phyloP scores from a whole-genome alignment of 1,140 invertebrate species.

The Tetramorium alpestre region DNA sequence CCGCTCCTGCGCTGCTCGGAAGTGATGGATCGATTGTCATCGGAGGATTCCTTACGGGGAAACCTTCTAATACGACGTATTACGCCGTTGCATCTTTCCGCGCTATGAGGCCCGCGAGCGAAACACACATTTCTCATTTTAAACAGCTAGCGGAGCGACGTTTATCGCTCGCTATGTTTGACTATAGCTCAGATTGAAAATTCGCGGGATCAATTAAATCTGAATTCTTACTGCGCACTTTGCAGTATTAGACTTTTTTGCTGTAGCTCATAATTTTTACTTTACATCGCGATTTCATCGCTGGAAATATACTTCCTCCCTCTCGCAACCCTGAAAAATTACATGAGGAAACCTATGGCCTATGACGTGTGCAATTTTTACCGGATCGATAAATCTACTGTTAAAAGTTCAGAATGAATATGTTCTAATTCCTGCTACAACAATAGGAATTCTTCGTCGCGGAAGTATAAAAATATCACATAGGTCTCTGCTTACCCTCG shows the following conservation, averaged over 20 bases:
- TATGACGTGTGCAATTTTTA: constrained; percentile 50
- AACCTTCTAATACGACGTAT: neutral
- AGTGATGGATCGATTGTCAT: constrained; percentile 53
- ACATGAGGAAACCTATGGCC: constrained; percentile 7
- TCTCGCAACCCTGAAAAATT: constrained; percentile 17
- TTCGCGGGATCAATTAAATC: neutral
- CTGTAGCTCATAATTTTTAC: neutral
- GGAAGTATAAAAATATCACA: neutral
- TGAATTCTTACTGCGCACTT: neutral
- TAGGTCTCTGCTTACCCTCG: neutral
- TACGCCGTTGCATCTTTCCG: neutral
- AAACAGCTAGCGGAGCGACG: no score
- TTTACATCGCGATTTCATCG: neutral
- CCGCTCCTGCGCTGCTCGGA: neutral
- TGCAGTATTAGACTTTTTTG: neutral
- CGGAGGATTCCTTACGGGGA: neutral
- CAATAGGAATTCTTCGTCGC: neutral
- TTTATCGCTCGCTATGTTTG: no score
- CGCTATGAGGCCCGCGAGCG: neutral
- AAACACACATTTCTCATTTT: neutral
- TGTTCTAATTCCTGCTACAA: neutral
- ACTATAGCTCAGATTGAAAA: neutral
- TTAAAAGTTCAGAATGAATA: constrained; percentile 19
- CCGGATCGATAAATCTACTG: constrained; percentile 9
- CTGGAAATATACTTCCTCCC: neutral